phyloP scores from a whole-genome alignment of 2,113 vertebrate genomes.

The Sciurus niger region DNA sequence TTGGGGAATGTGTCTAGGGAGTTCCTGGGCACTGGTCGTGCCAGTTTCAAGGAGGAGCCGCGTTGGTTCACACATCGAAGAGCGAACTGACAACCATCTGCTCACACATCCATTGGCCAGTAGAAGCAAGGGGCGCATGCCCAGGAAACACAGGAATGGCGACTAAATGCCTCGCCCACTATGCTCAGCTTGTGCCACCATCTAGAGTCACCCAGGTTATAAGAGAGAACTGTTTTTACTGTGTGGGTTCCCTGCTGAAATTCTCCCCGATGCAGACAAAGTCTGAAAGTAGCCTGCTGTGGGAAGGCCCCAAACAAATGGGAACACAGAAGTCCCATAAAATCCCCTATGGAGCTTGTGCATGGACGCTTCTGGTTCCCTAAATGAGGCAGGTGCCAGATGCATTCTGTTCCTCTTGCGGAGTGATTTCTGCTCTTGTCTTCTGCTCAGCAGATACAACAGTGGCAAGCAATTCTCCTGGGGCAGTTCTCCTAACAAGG shows the following conservation, averaged over 20 bases:
- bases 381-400: not conserved
- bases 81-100: not conserved
- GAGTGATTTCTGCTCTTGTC: not conserved
- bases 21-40: fast-evolving
- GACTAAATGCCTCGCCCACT: not conserved
- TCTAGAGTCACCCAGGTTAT: not conserved
- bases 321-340: not conserved
- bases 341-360: not conserved
- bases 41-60: not conserved
- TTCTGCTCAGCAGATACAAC: not conserved
- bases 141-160: not conserved
- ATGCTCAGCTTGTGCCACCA: not conserved
- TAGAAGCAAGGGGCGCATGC: not conserved
- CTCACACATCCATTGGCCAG: not conserved
- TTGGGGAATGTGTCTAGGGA: not conserved
- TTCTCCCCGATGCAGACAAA: not conserved
- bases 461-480: not conserved
- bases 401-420: not conserved
- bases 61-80: not conserved
- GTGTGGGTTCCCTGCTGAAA: not conserved
- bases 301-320: not conserved
- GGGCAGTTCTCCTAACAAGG: not conserved
- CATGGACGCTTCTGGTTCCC: not conserved
- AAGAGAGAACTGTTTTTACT: not conserved
- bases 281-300: not conserved